These are phyloP conservation scores for Mesoclemmys tuberculata DNA, from an alignment of 2,113 vertebrate genomes.

Conservation along the genomic window DNA sequence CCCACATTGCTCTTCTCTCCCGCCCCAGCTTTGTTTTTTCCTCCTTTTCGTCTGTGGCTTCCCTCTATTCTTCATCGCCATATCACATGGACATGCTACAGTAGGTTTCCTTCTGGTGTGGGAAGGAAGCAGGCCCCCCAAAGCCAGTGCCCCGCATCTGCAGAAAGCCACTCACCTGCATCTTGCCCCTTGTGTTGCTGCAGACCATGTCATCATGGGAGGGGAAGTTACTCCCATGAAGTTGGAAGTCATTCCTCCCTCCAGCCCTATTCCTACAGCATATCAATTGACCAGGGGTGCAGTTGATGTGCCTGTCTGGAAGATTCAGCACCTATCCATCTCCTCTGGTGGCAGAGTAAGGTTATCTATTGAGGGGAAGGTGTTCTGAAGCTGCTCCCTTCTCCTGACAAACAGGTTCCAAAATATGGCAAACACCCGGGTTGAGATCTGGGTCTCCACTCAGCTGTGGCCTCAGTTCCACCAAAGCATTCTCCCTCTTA, in stretches of 20 bases:
- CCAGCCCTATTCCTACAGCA: not conserved
- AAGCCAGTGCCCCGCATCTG: not conserved
- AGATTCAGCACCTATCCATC: not conserved
- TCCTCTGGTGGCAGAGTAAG: not conserved
- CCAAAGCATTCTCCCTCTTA: not conserved
- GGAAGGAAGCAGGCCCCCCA: not conserved
- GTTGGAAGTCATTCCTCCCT: not conserved
- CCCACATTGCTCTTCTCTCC: not conserved
- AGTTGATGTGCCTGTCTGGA: not conserved
- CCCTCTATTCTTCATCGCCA: not conserved
- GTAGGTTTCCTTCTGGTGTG: not conserved
- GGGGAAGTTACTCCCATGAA: not conserved
- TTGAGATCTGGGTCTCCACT: not conserved
- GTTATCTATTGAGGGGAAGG: not conserved
- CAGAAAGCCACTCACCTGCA: not conserved
- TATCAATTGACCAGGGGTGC: not conserved
- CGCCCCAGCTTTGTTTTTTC: too few species aligned
- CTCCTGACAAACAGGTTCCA: not conserved
- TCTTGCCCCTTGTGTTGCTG: not conserved
- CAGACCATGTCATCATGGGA: not conserved
- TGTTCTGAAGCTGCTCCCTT: not conserved
- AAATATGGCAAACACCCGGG: not conserved
- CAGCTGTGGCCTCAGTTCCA: rapidly evolving
- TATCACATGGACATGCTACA: not conserved
- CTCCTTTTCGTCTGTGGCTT: too few species aligned